phyloP scores from a whole-genome alignment of 2,888 invertebrate genomes.

The Apamea crenata region DNA sequence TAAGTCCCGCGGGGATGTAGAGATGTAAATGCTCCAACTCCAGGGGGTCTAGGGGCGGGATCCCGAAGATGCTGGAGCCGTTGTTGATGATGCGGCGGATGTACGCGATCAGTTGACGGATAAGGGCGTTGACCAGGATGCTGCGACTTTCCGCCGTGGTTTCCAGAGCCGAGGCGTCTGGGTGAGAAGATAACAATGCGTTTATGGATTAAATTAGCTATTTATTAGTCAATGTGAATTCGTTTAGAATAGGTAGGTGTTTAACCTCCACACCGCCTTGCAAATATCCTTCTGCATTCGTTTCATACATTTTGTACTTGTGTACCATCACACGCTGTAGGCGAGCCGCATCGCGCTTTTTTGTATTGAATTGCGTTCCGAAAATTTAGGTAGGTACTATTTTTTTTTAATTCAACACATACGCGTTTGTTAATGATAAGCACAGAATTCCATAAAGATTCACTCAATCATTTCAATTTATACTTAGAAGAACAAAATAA shows the following conservation, averaged over 20 bases:
- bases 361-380: too few species aligned
- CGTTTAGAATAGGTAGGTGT: neutral
- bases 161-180: constrained; percentile 16
- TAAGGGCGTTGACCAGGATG: constrained; percentile 75
- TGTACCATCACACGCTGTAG: neutral
- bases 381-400: too few species aligned
- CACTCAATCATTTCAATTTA: neutral
- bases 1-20: constrained; percentile 77
- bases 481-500: too few species aligned
- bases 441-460: too few species aligned
- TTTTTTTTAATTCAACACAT: too few species aligned
- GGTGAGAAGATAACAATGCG: neutral
- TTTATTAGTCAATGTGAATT: neutral
- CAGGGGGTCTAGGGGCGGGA: constrained; percentile 83
- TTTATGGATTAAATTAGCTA: neutral
- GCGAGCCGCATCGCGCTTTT: neutral
- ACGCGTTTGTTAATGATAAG: too few species aligned
- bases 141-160: constrained; percentile 62
- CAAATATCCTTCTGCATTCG: neutral
- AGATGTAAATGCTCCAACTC: constrained; percentile 73
- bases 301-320: neutral
- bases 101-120: constrained; percentile 76
- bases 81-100: constrained; percentile 79
- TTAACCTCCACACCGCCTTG: neutral
- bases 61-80: constrained; percentile 76